phyloP scores from a whole-genome alignment of 1,140 invertebrate species.

The Gonioctena quinquepunctata region DNA sequence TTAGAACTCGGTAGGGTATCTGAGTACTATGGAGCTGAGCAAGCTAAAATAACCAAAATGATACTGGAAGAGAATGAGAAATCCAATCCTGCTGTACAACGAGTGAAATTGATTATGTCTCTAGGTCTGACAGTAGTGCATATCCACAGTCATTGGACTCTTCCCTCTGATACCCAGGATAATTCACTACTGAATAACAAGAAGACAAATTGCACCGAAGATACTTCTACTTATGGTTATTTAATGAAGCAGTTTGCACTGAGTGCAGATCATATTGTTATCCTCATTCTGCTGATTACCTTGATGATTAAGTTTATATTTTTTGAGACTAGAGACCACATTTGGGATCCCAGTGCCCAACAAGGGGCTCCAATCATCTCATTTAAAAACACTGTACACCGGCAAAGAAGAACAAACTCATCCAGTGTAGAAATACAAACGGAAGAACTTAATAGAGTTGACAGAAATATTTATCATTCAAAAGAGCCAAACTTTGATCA shows the following conservation, averaged over 20 bases:
- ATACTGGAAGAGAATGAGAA: slow-evolving; percentile 42
- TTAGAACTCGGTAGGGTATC: slow-evolving; percentile 37
- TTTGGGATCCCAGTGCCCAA: slow-evolving; percentile 51
- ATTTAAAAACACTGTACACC: slow-evolving; percentile 14
- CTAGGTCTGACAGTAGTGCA: slow-evolving; percentile 88
- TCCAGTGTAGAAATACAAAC: slow-evolving; percentile 37
- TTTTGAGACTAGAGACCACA: slow-evolving; percentile 77
- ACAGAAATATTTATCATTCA: slow-evolving; percentile 3
- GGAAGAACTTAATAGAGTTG: slow-evolving; percentile 32
- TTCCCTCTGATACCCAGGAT: slow-evolving; percentile 42
- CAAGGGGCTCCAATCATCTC: background rate
- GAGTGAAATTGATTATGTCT: slow-evolving; percentile 93
- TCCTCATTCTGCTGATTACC: slow-evolving; percentile 79
- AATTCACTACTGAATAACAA: slow-evolving; percentile 30
- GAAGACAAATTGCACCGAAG: slow-evolving; percentile 46
- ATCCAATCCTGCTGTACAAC: slow-evolving; percentile 86
- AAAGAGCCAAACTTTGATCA: slow-evolving; percentile 2
- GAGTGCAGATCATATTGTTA: slow-evolving; percentile 86
- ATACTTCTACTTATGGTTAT: slow-evolving; percentile 48
- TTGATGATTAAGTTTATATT: slow-evolving; percentile 88
- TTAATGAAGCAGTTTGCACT: slow-evolving; percentile 62
- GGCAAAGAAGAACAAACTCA: slow-evolving; percentile 25
- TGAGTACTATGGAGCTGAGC: slow-evolving; percentile 39
- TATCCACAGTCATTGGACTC: slow-evolving; percentile 63
- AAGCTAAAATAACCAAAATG: slow-evolving; percentile 29